Evolutionary conservation across 1,140 invertebrate species (phyloP), one percentile per base, ranked within the genome.

Genomic region (silkworm (Bombyx mori)): DNA sequence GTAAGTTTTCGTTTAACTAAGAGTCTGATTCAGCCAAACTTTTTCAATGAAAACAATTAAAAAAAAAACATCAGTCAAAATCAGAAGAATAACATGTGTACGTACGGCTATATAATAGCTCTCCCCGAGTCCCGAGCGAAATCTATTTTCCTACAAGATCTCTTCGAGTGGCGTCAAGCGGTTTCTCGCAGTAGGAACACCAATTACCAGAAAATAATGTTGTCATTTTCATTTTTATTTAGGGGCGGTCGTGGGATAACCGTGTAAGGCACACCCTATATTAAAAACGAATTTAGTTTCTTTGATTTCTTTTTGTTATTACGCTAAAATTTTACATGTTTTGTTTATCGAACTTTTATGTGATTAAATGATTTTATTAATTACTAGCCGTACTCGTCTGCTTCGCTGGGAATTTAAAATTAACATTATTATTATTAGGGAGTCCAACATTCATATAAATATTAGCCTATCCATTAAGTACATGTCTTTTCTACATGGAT

Each of bases 161-260:
- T 80, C 74, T 76, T 75, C 60, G 79, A 75, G 68, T 67, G 72
- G 68, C 71, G 68, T 75, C 75, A 75, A 79, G 75, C 71, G 57
- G 73, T 60, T 54, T 62, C 55, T 35, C 61, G 68, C 79, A 67
- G 69, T 72, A 80, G 79, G 81, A 77, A 77, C 68, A 78, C 81
- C 81, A 82, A 84, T 85, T 82, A 80, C 74, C 63, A 69, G 64
- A 65, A 82, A 81, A 82, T 80, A 85, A 77, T 82, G 74, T 81
- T 75, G 71, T 50, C 79, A 80, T 77, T 85, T 77, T 73, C 54
- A 68, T 77, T 81, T 82, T 86, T 80, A 82, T 84, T 84, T 82
- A 78, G 78, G 83, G 83, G 81, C 83, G 81, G 77, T 77, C 75
- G 77, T 82, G 79, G 77, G 83, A 86, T 79, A 77, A 61, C 81